A percentile compares a stretch with the other conserved stretches of the same genome.
These are phyloP conservation scores for Pseudolycoriella hygida DNA, from an alignment of 2,888 invertebrate genomes.

Conservation along the genomic window DNA sequence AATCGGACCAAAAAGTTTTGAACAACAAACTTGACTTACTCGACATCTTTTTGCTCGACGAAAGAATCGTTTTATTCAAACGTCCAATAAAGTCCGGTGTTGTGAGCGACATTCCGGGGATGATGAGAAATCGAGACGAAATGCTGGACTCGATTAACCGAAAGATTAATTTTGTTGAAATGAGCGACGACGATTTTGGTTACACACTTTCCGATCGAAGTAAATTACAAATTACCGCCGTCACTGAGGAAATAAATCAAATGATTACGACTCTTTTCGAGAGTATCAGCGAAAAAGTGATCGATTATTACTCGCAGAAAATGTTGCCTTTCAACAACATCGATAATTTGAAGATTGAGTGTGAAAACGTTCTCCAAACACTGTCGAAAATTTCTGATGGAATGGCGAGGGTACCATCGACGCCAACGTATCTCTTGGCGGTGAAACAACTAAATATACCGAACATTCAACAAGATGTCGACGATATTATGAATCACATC, in stretches of 20 bases:
- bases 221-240: neutral
- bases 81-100: conserved; percentile 3
- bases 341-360: neutral
- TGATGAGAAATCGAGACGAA: neutral
- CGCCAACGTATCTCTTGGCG: no score
- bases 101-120: neutral
- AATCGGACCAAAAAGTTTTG: conserved; percentile 3
- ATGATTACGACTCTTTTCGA: neutral
- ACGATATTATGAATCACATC: neutral
- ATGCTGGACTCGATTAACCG: neutral
- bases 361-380: neutral
- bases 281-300: neutral
- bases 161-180: neutral
- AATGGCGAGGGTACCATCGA: no score
- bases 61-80: conserved; percentile 6
- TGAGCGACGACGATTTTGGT: conserved; percentile 2
- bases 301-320: neutral
- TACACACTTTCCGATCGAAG: conserved; percentile 6
- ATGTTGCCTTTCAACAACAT: neutral
- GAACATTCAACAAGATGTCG: neutral
- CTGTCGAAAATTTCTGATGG: neutral
- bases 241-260: conserved; percentile 2
- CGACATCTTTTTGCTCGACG: neutral
- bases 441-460: no score
- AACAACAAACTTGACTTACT: conserved; percentile 2